phyloP scores from a whole-genome alignment of 2,113 vertebrate species.

The Polypterus bichir region DNA sequence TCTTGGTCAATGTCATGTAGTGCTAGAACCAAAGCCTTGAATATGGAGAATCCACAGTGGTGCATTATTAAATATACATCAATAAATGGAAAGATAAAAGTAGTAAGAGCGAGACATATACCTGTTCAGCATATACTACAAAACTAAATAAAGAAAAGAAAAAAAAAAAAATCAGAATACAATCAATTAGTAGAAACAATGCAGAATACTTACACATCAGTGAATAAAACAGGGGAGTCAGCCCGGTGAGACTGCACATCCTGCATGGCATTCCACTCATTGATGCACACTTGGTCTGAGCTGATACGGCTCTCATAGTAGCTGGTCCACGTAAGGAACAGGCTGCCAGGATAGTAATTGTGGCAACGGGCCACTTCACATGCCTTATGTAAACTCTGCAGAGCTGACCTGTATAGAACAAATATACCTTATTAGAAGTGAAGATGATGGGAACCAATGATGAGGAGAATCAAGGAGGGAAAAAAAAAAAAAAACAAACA shows the following conservation, averaged over 20 bases:
- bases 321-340: constrained; percentile 95
- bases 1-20: too few species aligned
- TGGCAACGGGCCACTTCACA: constrained; percentile 86
- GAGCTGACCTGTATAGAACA: constrained; percentile 66
- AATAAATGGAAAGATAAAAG: too few species aligned
- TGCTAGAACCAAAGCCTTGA: too few species aligned
- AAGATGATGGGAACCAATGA: too few species aligned
- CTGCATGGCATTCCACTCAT: constrained; percentile 96
- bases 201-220: constrained; percentile 71
- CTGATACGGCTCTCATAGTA: constrained; percentile 93
- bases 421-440: too few species aligned
- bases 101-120: too few species aligned
- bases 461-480: neutral
- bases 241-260: constrained; percentile 91
- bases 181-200: too few species aligned
- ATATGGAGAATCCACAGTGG: too few species aligned
- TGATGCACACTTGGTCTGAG: constrained; percentile 82
- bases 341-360: constrained; percentile 92
- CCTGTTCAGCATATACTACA: too few species aligned
- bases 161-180: too few species aligned
- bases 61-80: too few species aligned
- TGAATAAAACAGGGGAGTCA: constrained; percentile 84
- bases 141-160: too few species aligned
- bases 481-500: neutral
- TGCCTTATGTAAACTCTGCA: constrained; percentile 93